These are phyloP conservation scores for Hippocampus comes DNA, from an alignment of 2,113 vertebrate species.

Conservation along the genomic window DNA sequence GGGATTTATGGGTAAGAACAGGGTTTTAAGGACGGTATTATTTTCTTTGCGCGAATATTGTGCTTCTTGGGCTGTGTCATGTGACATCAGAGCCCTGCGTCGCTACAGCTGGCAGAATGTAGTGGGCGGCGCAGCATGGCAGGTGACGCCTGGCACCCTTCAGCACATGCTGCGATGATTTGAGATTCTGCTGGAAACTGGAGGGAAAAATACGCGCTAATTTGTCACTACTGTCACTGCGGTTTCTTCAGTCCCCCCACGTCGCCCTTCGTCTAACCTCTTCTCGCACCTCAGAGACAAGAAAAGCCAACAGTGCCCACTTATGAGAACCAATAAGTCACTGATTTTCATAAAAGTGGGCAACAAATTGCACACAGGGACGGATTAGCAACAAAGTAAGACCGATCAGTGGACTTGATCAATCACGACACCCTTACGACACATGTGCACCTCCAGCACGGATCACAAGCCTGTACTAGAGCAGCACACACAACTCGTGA, in stretches of 20 bases:
- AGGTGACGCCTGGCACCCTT: slow-evolving; percentile 38
- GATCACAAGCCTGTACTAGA: background rate
- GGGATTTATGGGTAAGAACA: slow-evolving; percentile 51
- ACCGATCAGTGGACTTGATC: slow-evolving; percentile 35
- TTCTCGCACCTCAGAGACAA: slow-evolving; percentile 21
- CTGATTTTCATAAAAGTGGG: slow-evolving; percentile 69
- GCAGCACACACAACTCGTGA: slow-evolving; percentile 34
- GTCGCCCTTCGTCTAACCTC: slow-evolving; percentile 3
- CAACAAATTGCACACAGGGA: slow-evolving; percentile 40
- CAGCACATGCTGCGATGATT: slow-evolving; percentile 27
- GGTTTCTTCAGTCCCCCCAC: slow-evolving; percentile 6
- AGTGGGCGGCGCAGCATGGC: slow-evolving; percentile 38
- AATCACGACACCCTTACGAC: slow-evolving; percentile 43
- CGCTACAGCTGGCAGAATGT: slow-evolving; percentile 25
- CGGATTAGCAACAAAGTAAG: slow-evolving; percentile 58
- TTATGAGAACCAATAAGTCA: slow-evolving; percentile 65
- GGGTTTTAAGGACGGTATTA: slow-evolving; percentile 28
- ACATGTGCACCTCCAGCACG: slow-evolving; percentile 1
- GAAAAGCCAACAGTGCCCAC: slow-evolving; percentile 38
- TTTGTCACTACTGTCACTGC: slow-evolving; percentile 15
- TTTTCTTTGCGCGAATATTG: slow-evolving; percentile 20
- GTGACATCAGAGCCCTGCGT: slow-evolving; percentile 14
- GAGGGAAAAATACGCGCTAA: slow-evolving; percentile 29
- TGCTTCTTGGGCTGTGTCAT: slow-evolving; percentile 18
- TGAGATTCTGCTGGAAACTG: slow-evolving; percentile 32